Evolutionary conservation across 1,140 invertebrate species (phyloP).

Genomic region (Goniozus legneri): DNA sequence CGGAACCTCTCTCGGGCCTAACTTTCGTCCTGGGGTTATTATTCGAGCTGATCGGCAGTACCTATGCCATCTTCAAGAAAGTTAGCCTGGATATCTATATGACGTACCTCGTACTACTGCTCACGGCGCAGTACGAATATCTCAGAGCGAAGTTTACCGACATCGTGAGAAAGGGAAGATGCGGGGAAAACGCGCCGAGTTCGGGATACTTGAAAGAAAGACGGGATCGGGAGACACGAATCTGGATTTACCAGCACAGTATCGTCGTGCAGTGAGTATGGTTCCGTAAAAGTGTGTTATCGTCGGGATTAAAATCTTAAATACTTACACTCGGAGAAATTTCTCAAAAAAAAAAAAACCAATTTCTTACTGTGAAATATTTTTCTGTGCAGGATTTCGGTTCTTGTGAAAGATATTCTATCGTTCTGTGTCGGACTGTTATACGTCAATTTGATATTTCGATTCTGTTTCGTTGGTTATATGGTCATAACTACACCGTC

Average conservation of each 20-base stretch:
- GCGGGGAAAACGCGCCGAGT: too few species aligned
- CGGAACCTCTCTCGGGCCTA: conserved; percentile 7
- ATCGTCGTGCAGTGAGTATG: conserved; percentile 8
- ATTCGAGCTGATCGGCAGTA: conserved; percentile 6
- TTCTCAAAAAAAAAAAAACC: too few species aligned
- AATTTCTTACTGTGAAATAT: too few species aligned
- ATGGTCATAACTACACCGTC: conserved; percentile 17
- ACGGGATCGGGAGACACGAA: background rate
- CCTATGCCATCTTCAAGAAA: conserved; percentile 13
- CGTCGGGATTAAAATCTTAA: too few species aligned
- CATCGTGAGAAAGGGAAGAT: too few species aligned
- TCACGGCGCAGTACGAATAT: conserved; percentile 26
- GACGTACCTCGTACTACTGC: conserved; percentile 21
- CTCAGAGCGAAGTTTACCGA: too few species aligned
- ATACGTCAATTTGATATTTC: conserved; percentile 24
- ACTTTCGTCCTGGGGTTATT: conserved; percentile 3
- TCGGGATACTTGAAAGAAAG: too few species aligned
- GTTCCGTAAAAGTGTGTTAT: too few species aligned
- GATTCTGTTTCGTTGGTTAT: conserved; percentile 25
- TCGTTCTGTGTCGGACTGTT: conserved; percentile 19
- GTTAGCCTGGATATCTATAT: conserved; percentile 23
- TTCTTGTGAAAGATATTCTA: conserved; percentile 15
- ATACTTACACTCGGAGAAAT: too few species aligned
- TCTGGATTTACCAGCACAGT: background rate
- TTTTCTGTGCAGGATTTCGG: conserved; percentile 16